Base-by-base conservation (phyloP, 2,797 vertebrate species). In the Platyrinchus mystaceus region DNA sequence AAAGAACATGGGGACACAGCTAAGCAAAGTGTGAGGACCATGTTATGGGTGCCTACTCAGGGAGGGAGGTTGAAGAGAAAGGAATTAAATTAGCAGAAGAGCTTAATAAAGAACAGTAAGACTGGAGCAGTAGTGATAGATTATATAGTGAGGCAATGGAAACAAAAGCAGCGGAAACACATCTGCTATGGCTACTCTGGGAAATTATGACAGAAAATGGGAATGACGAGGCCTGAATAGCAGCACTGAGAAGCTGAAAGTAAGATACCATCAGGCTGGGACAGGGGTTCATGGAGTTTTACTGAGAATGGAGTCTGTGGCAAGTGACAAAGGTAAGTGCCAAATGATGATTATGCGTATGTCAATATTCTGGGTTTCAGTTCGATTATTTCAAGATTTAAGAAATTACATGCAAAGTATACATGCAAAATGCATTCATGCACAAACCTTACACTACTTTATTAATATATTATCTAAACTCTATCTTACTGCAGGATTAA, bases 121-220 rank as follows among this genome's bases (percentile, higher is more conserved):
- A 59, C 32, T 23, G 52, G 76, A 84, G 52, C 5, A 10, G 4
- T 10, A 37, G 3, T 12, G 26, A 53, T 3, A 47, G 27, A 32
- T 13, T 10, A 62, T 47, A 24, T 4, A 36, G 23, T 8, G 23
- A 87, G 27, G 8, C 22, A 59, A 41, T 28, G 15, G 46, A 69
- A 32, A 43, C 19, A 47, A 85, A 87, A 76, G 11, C 11, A 22
- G 10, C 44, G 26, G 26, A 80, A 71, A 67, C 4, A 17, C 4
- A 68, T 34, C 13, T 0, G 0, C 28, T 44, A 9, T 70, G 36
- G 6, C 22, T 73, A 2, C 1, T 32, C 32, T 71, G 19, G 14
- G 34, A 69, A 76, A 10, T 13, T 78, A 11, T 44, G 19, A 30
- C 1, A 1, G n/a, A 78, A 67, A 88, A 70, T 37, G 21, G 32